Evolutionary conservation across 2,113 vertebrate species (phyloP), one percentile per base, ranked within the genome.

Genomic region (Aldabrachelys gigantea): DNA sequence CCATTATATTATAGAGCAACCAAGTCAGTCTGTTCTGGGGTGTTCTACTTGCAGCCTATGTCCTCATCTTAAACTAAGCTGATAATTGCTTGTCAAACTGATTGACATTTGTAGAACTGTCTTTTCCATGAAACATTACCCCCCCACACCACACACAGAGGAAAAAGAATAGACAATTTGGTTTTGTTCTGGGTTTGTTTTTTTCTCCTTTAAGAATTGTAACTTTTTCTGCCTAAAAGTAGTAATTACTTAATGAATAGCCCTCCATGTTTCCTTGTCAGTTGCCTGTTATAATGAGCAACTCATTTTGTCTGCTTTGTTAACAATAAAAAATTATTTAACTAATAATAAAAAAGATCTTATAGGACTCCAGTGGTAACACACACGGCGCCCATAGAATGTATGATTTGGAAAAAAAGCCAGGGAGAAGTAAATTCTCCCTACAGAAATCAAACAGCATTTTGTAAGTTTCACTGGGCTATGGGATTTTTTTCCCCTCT

Each of bases 31-130:
- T 94, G 85, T 90, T 88, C 95, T 38, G 81, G 92, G 84, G 85
- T 90, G 72, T 89, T 95, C 94, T 95, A 87, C 95, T 87, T 92
- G 88, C 94, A 93, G 87, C 72, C 95, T 95, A 0, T 1, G 27
- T 96, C 96, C 94, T 97, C 91, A 62, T 92, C 94, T 97, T 94
- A 91, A 98, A 96, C 92, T 97, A 97, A 98, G 97, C 96, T 98
- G 98, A 98, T 98, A 98, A 98, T 98, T 98, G 97, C 98, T 97
- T 98, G 98, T 98, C 98, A 98, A 97, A 94, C 95, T 98, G 98
- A 98, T 98, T 98, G 98, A 98, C 98, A 96, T 94, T 97, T 98
- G 97, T 98, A 97, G 98, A 98, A 97, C 97, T 98, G 98, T 97
- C 98, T 98, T 98, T 98, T 97, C 97, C 96, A 95, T 94, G 94